Evolutionary conservation across 2,113 vertebrate species (phyloP), one percentile per base, ranked within the genome.

Genomic region (Puntigrus tetrazona): DNA sequence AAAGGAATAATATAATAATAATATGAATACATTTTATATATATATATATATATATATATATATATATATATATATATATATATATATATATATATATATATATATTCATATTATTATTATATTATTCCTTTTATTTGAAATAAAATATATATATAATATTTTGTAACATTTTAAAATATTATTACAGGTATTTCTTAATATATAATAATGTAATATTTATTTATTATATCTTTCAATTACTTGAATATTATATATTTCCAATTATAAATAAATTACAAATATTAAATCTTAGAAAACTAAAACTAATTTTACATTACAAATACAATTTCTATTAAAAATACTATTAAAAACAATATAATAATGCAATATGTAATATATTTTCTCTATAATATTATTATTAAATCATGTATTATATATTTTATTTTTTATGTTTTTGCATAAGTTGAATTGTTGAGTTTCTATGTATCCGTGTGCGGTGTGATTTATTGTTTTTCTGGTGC

Each of bases 401-500:
- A n/a, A n/a, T n/a, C n/a, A n/a, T n/a, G n/a, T n/a, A n/a, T n/a
- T n/a, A n/a, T n/a, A n/a, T n/a, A n/a, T n/a, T n/a, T n/a, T n/a
- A n/a, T n/a, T n/a, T n/a, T n/a, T n/a, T n/a, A n/a, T n/a, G n/a
- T n/a, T n/a, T n/a, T n/a, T n/a, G n/a, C n/a, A n/a, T n/a, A n/a
- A n/a, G n/a, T n/a, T n/a, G 36, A 50, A 22, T 31, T 36, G 36
- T 3, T 25, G 22, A 16, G 5, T 41, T 25, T 79, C 3, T 65
- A 31, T 22, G 3, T 29, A 20, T 82, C 34, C 11, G 36, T 85
- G 18, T 61, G 11, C 69, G 29, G 59, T 50, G 0, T 83, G 81
- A 70, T 67, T 86, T 10, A 34, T 8, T 55, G 57, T 70, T 61
- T 77, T 52, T 88, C 72, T 29, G 86, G 29, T 88, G 25, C 86